Percentiles rank a stretch among this genome's conserved stretches.
Evolutionary conservation across 2,113 vertebrate genomes (phyloP).

Genomic region (Neodontobutis hainanensis): DNA sequence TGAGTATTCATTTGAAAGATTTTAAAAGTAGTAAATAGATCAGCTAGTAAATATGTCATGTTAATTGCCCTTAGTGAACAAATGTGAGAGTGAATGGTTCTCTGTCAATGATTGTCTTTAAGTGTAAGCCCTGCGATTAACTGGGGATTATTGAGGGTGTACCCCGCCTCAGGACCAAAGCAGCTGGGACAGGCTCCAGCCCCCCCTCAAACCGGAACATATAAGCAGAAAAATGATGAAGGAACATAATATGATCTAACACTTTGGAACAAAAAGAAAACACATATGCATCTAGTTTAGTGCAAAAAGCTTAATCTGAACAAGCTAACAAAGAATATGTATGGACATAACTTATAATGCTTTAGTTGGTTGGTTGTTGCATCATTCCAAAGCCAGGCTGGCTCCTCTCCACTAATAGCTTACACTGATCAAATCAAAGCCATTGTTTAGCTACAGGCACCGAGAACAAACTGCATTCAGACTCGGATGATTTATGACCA

Average conservation of each 20-base stretch:
- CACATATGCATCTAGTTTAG: too few species aligned
- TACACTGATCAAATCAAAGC: constrained; percentile 42
- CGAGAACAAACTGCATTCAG: constrained; percentile 53
- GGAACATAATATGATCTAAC: background rate
- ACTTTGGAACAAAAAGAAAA: too few species aligned
- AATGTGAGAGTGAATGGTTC: too few species aligned
- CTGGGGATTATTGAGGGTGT: background rate
- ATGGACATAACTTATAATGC: background rate
- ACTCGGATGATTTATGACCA: constrained; percentile 57
- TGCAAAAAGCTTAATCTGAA: too few species aligned
- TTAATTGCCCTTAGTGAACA: background rate
- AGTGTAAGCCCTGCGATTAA: background rate
- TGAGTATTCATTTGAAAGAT: too few species aligned
- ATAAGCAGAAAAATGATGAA: background rate
- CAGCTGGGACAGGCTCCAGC: too few species aligned
- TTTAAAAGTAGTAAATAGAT: too few species aligned
- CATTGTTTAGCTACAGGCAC: constrained; percentile 47
- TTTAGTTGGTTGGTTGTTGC: constrained; percentile 30
- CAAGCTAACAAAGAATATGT: background rate
- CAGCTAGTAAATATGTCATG: background rate
- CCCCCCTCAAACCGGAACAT: background rate
- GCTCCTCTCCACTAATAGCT: constrained; percentile 27
- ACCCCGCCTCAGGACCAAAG: background rate
- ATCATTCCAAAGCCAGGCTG: constrained; percentile 24
- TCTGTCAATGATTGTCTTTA: background rate